Evolutionary conservation across 1,140 invertebrate genomes (phyloP), one percentile per base, ranked within the genome.

Genomic region (Cardiocondyla obscurior): DNA sequence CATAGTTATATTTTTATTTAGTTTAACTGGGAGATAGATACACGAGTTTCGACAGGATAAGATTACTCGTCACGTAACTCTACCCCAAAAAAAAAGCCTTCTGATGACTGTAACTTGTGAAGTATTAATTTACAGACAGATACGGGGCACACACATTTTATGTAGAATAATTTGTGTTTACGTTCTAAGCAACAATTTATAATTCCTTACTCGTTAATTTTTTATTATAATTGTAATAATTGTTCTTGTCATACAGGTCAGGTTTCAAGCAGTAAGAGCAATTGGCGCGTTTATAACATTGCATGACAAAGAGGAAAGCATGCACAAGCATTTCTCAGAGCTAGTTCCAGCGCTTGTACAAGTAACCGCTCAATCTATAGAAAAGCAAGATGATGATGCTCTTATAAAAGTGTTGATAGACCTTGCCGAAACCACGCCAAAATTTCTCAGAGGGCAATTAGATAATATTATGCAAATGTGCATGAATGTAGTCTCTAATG

Each of bases 391-490:
- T 36, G 98, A 99, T 93, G 98, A 99, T 93, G 95, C 96, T 53
- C 93, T 99, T 12, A 92, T 99, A 0, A 99, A 99, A 94, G 95
- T 96, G 86, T 94, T 99, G 3, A 98, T 99, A 85, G 99, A 99
- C 89, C 93, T 99, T 83, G 97, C 98, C 19, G 98, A 99, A 94
- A 96, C 96, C 81, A 96, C 97, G 14, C 99, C 99, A 0, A 99
- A 99, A 94, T 99, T 97, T 92, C 94, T 99, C 25, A 95, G 98
- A 73, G 95, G 97, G 7, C 97, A 99, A 91, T 93, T 99, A 42
- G 96, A 97, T 87, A 93, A 94, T n/a, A 97, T 99, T 82, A 97
- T 99, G 92, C 96, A 98, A 89, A 96, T 99, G 89, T 99, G 98
- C 91, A 96, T 99, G 93, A 98, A 98, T 94, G 97, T 97, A 91